Base-by-base conservation (phyloP, 1,140 invertebrate genomes). In the Hyles euphorbiae region DNA sequence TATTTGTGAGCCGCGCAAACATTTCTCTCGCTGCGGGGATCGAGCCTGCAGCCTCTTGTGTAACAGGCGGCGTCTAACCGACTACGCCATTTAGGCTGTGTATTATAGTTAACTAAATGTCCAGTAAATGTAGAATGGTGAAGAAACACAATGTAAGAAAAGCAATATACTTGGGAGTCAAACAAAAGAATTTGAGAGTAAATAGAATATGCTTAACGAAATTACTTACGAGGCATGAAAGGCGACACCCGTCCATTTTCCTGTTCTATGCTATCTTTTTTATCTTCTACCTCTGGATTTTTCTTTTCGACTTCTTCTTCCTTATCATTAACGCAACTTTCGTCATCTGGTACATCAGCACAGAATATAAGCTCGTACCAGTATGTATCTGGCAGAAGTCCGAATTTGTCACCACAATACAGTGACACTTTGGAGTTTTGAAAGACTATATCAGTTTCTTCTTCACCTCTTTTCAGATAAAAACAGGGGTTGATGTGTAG, bases 401-500 rank as follows among this genome's bases (percentile, higher is more conserved):
- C 85, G 68, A 88, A 75, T 59, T 64, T 74, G 56, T 88, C 83
- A 10, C 81, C 81, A 67, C 72, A 71, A 34, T 7, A 44, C 9
- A 84, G 56, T 6, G 36, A 58, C 9, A 67, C 48, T 36, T 50
- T 58, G 32, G 34, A 53, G 53, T 74, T 61, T 60, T 72, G 67
- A 49, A 55, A 62, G 12, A 86, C 58, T 51, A 81, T 60, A 58
- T 79, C 51, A 7, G 46, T 70, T n/a, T 77, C 68, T 9, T 61
- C 60, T 54, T 57, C 60, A 12, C 47, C 56, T 3, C 72, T 74
- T 53, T 72, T 81, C 53, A 61, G 61, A 43, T 67, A 73, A 55
- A 82, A 88, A 57, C 83, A 86, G 40, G 85, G 85, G 53, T 88
- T 88, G 67, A 70, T 63, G 51, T 84, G 80, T 33, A 85, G 59